Base-by-base conservation (phyloP, 2,888 invertebrate genomes). In the Neoascia interrupta region DNA sequence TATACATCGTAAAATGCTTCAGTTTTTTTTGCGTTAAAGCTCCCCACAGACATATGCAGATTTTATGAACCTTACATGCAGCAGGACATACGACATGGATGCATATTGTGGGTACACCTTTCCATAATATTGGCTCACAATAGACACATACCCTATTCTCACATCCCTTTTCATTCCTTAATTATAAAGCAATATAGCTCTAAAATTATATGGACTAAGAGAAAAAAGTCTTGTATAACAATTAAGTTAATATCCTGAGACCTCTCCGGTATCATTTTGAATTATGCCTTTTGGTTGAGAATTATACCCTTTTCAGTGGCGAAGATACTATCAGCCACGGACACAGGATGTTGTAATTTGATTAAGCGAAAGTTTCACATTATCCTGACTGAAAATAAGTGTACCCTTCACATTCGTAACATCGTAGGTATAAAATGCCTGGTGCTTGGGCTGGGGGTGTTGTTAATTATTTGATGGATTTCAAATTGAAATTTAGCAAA, bases 401-500 rank as follows among this genome's bases (percentile, higher is more conserved):
- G n/a, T 19, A 11, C 28, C 8, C 11, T 8, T 10, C 37, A 36
- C 19, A n/a, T n/a, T n/a, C n/a, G n/a, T n/a, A n/a, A n/a, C n/a
- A n/a, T n/a, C n/a, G n/a, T n/a, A n/a, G n/a, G n/a, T n/a, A n/a
- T n/a, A n/a, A n/a, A n/a, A n/a, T n/a, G n/a, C n/a, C n/a, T n/a
- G n/a, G n/a, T n/a, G n/a, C n/a, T n/a, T n/a, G n/a, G n/a, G 26
- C 8, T 31, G 31, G 10, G 34, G 58, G 23, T 58, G 47, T 36
- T 63, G 69, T 70, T 70, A 69, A 63, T 75, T 75, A 75, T 75
- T 69, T 75, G 75, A 75, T 75, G 75, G 56, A 75, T 75, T 75
- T 69, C 36, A 69, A 63, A 69, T 63, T 75, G 63, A 75, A 69
- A 75, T 61, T 63, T 56, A 19, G 63, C 49, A 61, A 75, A 75